Evolutionary conservation across 2,888 invertebrate genomes (phyloP), one percentile per base, ranked within the genome.

Genomic region (Eristalinus sepulchralis): DNA sequence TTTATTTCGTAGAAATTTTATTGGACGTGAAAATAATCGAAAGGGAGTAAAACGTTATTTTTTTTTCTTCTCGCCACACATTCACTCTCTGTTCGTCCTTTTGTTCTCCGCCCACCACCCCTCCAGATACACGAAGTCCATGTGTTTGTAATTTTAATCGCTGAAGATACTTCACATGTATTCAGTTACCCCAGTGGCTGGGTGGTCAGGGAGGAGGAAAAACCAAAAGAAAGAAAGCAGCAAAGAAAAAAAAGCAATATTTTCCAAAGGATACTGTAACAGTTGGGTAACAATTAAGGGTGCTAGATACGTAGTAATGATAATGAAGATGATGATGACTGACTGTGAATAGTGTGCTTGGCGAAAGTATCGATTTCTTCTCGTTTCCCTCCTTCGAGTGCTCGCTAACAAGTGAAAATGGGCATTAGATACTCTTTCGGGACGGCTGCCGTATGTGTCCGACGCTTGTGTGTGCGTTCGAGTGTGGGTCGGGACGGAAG

Each of bases 241-340:
- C 9, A 47, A 11, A 68, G n/a, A 68, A 68, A 33, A 31, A 20
- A 57, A 9, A 27, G 60, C 47, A 76, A 68, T 55, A 24, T 59
- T 70, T 76, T 73, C 57, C 17, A 76, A 83, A 68, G 72, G 72
- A 78, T 71, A 71, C 60, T 20, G 81, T 82, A 86, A 86, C 86
- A 86, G 86, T 86, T 86, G 86, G 86, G 71, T 71, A 57, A 78
- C 83, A 86, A 86, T 86, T 86, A 86, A 86, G 86, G 86, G 83
- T 86, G 86, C 86, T 86, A 86, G 86, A 86, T 86, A 83, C 83
- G 75, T 75, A 73, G 75, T 78, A 86, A 83, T 86, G 86, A 86
- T 83, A 83, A 86, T 79, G 75, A 72, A 66, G 72, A 85, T 77
- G 68, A 77, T 77, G 76, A 68, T 60, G 77, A 78, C 85, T 70